Evolutionary conservation across 2,888 invertebrate genomes (phyloP).

Genomic region (Synergus japonicus): DNA sequence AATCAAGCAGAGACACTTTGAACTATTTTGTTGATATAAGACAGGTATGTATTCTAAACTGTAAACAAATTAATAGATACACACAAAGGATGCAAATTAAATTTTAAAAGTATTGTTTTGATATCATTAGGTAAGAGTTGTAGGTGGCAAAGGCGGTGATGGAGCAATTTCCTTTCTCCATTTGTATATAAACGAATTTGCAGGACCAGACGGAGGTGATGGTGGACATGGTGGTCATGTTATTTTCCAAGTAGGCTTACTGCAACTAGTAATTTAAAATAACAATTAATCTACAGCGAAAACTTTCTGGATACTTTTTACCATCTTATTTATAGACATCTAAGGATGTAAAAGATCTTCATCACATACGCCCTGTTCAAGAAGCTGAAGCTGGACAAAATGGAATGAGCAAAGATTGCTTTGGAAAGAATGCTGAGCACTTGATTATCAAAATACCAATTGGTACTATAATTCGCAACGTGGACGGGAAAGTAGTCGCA

Average conservation of each 20-base stretch:
- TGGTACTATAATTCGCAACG: conserved; percentile 86
- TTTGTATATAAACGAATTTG: conserved; percentile 89
- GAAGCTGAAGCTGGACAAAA: conserved; percentile 85
- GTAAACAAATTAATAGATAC: conserved; percentile 18
- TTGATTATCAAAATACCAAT: conserved; percentile 87
- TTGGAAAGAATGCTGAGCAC: conserved; percentile 89
- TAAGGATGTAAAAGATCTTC: conserved; percentile 84
- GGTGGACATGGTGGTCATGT: conserved; percentile 98
- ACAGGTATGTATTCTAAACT: conserved; percentile 58
- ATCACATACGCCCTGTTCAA: conserved; percentile 81
- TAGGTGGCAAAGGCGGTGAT: conserved; percentile 95
- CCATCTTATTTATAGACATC: conserved; percentile 79
- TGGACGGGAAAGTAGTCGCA: conserved; percentile 81
- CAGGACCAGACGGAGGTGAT: conserved; percentile 97
- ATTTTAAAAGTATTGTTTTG: conserved; percentile 25
- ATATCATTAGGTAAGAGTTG: conserved; percentile 79
- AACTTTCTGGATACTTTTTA: background rate
- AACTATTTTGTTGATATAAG: conserved; percentile 71
- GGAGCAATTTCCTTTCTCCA: conserved; percentile 93
- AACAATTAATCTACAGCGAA: background rate
- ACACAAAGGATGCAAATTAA: conserved; percentile 14
- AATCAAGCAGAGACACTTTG: conserved; percentile 56
- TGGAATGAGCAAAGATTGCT: conserved; percentile 87
- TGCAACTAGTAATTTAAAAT: background rate
- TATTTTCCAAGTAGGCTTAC: conserved; percentile 82